Evolutionary conservation across 2,113 vertebrate genomes (phyloP), one percentile per base, ranked within the genome.

Genomic region (Halcyon malimbica): DNA sequence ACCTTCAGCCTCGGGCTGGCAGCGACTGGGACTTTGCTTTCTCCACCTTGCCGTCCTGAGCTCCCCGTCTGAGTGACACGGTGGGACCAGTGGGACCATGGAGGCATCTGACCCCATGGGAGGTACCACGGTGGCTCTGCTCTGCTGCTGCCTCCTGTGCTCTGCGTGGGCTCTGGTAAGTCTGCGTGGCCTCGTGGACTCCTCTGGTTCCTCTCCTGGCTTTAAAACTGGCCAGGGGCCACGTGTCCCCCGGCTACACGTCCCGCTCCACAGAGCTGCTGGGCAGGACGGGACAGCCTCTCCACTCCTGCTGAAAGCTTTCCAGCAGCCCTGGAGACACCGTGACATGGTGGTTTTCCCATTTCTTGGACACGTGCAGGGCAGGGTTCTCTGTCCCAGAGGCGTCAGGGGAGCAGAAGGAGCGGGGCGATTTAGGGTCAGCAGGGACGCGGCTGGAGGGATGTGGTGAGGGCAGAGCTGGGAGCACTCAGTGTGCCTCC

Each of bases 141-240:
- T 97, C 69, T 96, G 83, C 95, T 94, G 94, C 92, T 94, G 85
- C 37, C 86, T 97, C 42, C 80, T 96, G 60, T 64, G 92, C 29
- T 93, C 73, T 2, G 82, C 4, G 1, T 39, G 79, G 85, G 96
- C 96, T 65, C 77, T 97, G 96, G 96, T 97, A 94, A 96, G 96
- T 97, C 50, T 13, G 57, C 2, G 0, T 6, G 48, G 62, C 20
- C 48, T 64, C 6, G 0, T 2, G 57, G 82, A 71, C 56, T 80
- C 14, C 71, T 56, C 56, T 0, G 1, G 4, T 63, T n/a, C 31
- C 26, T 85, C 19, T 68, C 29, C 14, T 13, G 54, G 5, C 60
- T 79, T 48, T 59, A 16, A 18, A 9, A 21, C 44, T 0, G 1
- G 8, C 3, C 1, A 1, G 69, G n/a, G 65, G 35, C 67, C 2